Percentiles rank a stretch among this genome's conserved stretches.
Conservation (phyloP, 2,113 vertebrate genomes). For the Isurus oxyrinchus region DNA sequence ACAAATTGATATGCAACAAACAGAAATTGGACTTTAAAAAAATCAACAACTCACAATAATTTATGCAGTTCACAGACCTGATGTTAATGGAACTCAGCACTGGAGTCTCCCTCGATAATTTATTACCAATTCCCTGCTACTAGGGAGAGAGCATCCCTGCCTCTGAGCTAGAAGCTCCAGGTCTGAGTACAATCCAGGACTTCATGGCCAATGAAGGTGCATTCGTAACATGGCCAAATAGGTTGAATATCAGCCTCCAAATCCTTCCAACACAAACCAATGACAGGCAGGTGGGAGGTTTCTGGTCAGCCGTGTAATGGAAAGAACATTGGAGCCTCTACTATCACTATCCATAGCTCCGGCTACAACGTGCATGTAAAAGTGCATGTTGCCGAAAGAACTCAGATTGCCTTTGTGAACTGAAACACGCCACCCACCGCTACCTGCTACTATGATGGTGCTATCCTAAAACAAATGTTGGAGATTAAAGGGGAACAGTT, state of each 20-base stretch:
- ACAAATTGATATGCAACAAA: background rate
- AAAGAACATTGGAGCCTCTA: background rate
- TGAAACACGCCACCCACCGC: too few species aligned
- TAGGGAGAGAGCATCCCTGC: too few species aligned
- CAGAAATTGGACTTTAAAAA: background rate
- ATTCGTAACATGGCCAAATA: background rate
- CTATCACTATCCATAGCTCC: background rate
- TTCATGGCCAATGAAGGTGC: background rate
- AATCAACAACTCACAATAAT: background rate
- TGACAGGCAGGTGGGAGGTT: background rate
- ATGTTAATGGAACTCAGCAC: background rate
- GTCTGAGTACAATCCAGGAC: background rate
- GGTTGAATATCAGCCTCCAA: background rate
- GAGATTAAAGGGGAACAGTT: background rate
- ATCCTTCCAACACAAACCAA: background rate
- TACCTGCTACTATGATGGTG: background rate
- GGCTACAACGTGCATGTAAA: background rate
- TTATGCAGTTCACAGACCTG: background rate
- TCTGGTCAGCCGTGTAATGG: background rate
- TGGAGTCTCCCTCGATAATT: background rate
- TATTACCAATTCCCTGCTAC: background rate
- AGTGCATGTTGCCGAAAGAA: too few species aligned
- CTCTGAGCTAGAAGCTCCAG: too few species aligned
- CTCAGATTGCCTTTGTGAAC: too few species aligned
- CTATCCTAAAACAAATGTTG: background rate